Conservation (phyloP, 2,888 invertebrate genomes). For the Apodemia zela region DNA sequence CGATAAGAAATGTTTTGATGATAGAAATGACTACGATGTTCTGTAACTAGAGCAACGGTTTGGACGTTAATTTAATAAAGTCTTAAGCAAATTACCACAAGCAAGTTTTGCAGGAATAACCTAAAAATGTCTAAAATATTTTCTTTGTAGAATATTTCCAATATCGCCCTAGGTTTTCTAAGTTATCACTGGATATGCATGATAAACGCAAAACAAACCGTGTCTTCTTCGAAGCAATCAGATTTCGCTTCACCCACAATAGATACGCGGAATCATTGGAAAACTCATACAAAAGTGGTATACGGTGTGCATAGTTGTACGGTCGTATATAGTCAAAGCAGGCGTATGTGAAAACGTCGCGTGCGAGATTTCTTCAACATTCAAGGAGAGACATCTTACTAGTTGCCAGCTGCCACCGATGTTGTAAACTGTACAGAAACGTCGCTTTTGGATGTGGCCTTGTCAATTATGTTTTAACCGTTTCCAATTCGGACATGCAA, state of each 20-base stretch:
- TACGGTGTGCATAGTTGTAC: constrained; percentile 13
- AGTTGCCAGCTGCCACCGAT: constrained; percentile 29
- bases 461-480: constrained; percentile 32
- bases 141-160: too few species aligned
- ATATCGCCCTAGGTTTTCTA: background rate
- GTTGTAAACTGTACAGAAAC: constrained; percentile 35
- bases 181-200: background rate
- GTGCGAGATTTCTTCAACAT: constrained; percentile 71
- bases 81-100: too few species aligned
- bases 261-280: constrained; percentile 23
- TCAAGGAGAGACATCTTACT: constrained; percentile 58
- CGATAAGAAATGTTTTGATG: too few species aligned
- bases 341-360: constrained; percentile 66
- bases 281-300: constrained; percentile 14
- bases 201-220: constrained; percentile 20
- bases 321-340: constrained; percentile 43
- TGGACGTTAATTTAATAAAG: too few species aligned
- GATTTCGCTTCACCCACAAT: constrained; percentile 31
- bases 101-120: too few species aligned
- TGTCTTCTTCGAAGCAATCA: constrained; percentile 26
- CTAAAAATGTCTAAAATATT: too few species aligned
- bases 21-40: too few species aligned
- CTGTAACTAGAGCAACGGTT: too few species aligned
- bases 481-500: constrained; percentile 23
- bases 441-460: constrained; percentile 38